Conservation (phyloP, 2,888 invertebrate species). For the Orthosia gothica region DNA sequence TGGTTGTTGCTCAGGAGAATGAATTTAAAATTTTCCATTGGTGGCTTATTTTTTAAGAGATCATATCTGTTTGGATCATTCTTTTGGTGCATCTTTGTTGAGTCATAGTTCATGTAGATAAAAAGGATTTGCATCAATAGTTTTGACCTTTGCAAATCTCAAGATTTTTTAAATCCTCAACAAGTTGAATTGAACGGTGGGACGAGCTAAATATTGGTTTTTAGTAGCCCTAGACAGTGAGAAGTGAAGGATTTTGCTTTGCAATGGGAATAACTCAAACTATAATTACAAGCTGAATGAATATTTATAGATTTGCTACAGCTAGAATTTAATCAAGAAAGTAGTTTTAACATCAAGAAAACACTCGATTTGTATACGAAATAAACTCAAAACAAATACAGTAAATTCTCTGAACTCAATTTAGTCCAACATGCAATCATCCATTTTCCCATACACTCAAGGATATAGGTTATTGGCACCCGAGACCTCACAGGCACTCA, state of each 20-base stretch:
- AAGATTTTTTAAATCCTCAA: neutral
- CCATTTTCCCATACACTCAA: conserved; percentile 14
- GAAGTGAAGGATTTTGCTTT: too few species aligned
- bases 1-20: conserved; percentile 15
- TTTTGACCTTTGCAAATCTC: neutral
- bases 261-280: too few species aligned
- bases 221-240: too few species aligned
- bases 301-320: too few species aligned
- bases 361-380: too few species aligned
- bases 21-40: neutral
- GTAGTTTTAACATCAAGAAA: too few species aligned
- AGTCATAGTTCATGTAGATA: neutral
- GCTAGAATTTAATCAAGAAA: too few species aligned
- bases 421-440: neutral
- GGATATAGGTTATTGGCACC: conserved; percentile 37
- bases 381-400: too few species aligned
- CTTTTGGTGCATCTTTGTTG: too few species aligned
- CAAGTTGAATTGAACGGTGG: neutral
- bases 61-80: neutral
- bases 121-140: neutral
- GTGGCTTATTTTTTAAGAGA: neutral
- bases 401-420: neutral
- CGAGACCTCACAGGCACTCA: conserved; percentile 18
- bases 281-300: too few species aligned
- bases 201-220: too few species aligned